These are phyloP conservation scores for Micrasema minimum DNA, from an alignment of 1,140 invertebrate genomes.

Conservation along the genomic window DNA sequence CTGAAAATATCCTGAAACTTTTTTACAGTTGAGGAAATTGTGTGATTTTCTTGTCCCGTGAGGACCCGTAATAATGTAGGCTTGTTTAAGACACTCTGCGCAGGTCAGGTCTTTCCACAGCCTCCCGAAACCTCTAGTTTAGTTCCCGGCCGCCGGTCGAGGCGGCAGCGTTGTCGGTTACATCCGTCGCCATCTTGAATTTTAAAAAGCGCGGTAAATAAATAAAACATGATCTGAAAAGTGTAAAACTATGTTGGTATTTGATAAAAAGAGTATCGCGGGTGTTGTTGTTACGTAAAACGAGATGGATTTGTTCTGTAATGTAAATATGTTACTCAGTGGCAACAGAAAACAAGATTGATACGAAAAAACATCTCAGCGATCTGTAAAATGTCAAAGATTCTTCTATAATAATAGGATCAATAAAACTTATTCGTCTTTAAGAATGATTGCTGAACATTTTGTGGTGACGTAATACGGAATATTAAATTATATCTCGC, in stretches of 20 bases:
- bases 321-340: neutral
- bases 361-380: conserved; percentile 11
- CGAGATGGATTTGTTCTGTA: conserved; percentile 2
- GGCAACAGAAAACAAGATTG: neutral
- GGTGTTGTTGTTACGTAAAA: neutral
- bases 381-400: conserved; percentile 38
- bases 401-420: conserved; percentile 37
- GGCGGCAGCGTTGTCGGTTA: conserved; percentile 31
- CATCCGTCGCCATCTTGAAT: neutral
- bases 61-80: conserved; percentile 24
- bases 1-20: too few species aligned
- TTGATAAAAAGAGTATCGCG: neutral
- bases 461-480: conserved; percentile 11
- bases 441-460: neutral
- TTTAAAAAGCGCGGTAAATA: conserved; percentile 46
- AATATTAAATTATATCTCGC: neutral
- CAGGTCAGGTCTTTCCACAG: conserved; percentile 47
- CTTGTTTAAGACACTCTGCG: conserved; percentile 41
- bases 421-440: conserved; percentile 21
- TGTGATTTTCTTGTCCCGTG: neutral
- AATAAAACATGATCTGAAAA: conserved; percentile 39
- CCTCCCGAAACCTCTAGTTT: conserved; percentile 38
- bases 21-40: too few species aligned
- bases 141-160: conserved; percentile 49
- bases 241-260: conserved; percentile 17